Evolutionary conservation across 2,797 vertebrate genomes (phyloP).

Genomic region (Mormyrus proboscirostris): DNA sequence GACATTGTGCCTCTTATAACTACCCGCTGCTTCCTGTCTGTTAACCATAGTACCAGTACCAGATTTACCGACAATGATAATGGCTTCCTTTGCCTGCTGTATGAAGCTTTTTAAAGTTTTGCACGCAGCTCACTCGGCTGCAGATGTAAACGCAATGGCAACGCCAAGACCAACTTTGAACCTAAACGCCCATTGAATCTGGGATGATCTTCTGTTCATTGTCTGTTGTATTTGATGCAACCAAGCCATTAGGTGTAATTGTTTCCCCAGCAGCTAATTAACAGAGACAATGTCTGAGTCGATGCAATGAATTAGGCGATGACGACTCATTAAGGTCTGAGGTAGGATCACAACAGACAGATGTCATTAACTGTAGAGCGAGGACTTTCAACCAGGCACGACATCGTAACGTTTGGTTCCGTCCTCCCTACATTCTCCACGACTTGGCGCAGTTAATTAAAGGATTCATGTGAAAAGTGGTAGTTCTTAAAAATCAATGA

Average conservation of each 20-base stretch:
- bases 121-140: not conserved
- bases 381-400: not conserved
- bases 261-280: not conserved
- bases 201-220: conserved; percentile 1
- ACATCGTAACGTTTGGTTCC: not conserved
- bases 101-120: not conserved
- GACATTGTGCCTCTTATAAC: not conserved
- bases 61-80: not conserved
- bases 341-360: not conserved
- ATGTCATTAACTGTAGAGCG: not conserved
- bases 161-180: not conserved
- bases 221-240: not conserved
- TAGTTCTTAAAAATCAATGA: not conserved
- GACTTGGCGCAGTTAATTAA: not conserved
- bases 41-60: not conserved
- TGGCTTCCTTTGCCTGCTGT: not conserved
- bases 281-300: not conserved
- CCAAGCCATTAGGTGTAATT: not conserved
- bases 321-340: not conserved
- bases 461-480: not conserved
- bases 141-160: not conserved
- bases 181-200: not conserved
- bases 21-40: not conserved
- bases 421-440: not conserved
- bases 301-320: not conserved